A percentile compares a stretch with the other conserved stretches of the same genome.
Conservation (phyloP, 2,888 invertebrate species). For the Panzeria rudis region DNA sequence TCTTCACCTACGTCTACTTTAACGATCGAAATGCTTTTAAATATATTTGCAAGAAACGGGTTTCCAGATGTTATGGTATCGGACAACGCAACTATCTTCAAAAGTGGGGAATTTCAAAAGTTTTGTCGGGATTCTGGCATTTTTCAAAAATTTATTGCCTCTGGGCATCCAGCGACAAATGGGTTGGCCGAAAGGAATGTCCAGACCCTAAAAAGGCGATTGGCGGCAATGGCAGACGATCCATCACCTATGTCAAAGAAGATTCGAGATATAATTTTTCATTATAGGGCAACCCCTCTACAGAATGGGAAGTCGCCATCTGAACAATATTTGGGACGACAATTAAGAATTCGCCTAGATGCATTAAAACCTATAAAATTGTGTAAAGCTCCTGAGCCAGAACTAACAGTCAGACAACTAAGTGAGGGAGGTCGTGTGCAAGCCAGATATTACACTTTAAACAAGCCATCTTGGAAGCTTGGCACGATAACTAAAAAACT, state of each 20-base stretch:
- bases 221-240: not conserved
- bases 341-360: conserved; percentile 8
- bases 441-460: not conserved
- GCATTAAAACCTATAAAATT: conserved; percentile 7
- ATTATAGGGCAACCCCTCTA: conserved; percentile 8
- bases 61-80: not conserved
- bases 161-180: too few species aligned
- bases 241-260: not conserved
- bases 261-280: not conserved
- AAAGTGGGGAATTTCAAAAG: not conserved
- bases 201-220: not conserved
- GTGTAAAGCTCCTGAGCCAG: not conserved
- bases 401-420: too few species aligned
- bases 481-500: conserved; percentile 7
- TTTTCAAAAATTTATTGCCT: conserved; percentile 6
- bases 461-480: conserved; percentile 8
- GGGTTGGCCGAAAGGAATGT: too few species aligned
- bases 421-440: not conserved
- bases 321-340: not conserved
- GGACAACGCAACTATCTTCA: conserved; percentile 13
- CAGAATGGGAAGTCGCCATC: too few species aligned
- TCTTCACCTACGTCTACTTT: conserved; percentile 51
- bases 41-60: conserved; percentile 50
- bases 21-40: conserved; percentile 59
- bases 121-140: not conserved